Base-by-base conservation (phyloP, 2,888 invertebrate species). In the Conchocele bisecta region DNA sequence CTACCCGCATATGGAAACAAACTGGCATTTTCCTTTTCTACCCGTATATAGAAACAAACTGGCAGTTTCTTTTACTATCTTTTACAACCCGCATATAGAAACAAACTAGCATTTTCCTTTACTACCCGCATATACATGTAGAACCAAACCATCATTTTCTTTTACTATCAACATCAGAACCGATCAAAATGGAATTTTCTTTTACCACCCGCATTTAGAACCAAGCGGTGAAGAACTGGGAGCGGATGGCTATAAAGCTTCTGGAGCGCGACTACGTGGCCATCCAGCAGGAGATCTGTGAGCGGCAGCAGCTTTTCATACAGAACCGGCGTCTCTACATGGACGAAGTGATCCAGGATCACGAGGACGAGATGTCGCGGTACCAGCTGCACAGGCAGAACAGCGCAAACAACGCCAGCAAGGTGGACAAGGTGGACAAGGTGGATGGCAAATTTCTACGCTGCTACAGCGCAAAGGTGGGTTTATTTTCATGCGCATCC, bases 171-270 rank as follows among this genome's bases (percentile, higher is more conserved):
- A n/a, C n/a, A n/a, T n/a, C n/a, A n/a, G n/a, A n/a, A n/a, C n/a
- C n/a, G n/a, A n/a, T n/a, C n/a, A n/a, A n/a, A n/a, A n/a, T n/a
- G n/a, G n/a, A n/a, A n/a, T n/a, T n/a, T n/a, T n/a, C 20, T n/a
- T 28, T 24, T 26, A 41, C n/a, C n/a, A n/a, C n/a, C n/a, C n/a
- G 20, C 33, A 76, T 79, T 5, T 66, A 88, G 89, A 77, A 83
- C n/a, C 68, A 68, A 46, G 84, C 84, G 28, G 79, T 84, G 15
- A 79, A 68, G 35, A 79, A 86, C 66, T 89, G 89, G 88, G 88
- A 88, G 57, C 63, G 86, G 39, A 65, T 89, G 48, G 66, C 85
- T 4, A 69, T 86, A 7, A 82, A 81, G 31, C 59, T 89, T 5
- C 65, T 88, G 59, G 83, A 88, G 29, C 65, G 80, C 24, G 86